These are phyloP conservation scores for Thecophora atra DNA, from an alignment of 2,888 invertebrate species.

Conservation along the genomic window DNA sequence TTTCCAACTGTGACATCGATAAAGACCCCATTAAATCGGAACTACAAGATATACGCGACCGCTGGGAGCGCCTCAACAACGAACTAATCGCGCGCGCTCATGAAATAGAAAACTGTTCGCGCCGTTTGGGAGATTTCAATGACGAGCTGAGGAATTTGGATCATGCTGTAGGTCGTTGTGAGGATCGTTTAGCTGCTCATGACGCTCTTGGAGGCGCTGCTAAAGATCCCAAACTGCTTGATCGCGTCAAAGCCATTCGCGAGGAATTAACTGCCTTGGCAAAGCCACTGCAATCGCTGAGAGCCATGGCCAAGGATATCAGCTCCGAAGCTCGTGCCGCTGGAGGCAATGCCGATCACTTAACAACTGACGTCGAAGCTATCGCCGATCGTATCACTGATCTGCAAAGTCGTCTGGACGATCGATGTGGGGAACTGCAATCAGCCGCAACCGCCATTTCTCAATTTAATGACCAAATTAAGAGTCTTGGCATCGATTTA, in stretches of 20 bases:
- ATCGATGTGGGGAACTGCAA: conserved; percentile 81
- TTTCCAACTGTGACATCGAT: conserved; percentile 88
- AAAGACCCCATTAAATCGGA: conserved; percentile 88
- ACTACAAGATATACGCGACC: conserved; percentile 80
- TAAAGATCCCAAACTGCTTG: conserved; percentile 83
- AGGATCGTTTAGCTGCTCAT: conserved; percentile 78
- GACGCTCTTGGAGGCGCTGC: conserved; percentile 79
- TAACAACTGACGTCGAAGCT: conserved; percentile 81
- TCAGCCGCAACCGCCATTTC: conserved; percentile 87
- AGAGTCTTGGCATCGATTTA: conserved; percentile 79
- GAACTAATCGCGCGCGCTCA: conserved; percentile 68
- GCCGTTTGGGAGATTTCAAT: conserved; percentile 83
- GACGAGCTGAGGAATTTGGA: conserved; percentile 87
- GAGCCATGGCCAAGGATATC: conserved; percentile 75
- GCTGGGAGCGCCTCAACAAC: conserved; percentile 92
- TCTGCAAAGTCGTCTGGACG: conserved; percentile 79
- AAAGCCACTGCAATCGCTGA: conserved; percentile 73
- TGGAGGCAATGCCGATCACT: conserved; percentile 79
- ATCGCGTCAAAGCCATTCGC: conserved; percentile 82
- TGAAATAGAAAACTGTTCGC: conserved; percentile 78
- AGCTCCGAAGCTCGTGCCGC: conserved; percentile 79
- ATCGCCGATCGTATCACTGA: conserved; percentile 81
- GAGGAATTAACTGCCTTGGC: conserved; percentile 84
- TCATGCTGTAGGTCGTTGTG: conserved; percentile 85
- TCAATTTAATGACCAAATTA: conserved; percentile 89